Conservation (phyloP, 2,888 invertebrate species). For the Rhamphomyia laevipes region DNA sequence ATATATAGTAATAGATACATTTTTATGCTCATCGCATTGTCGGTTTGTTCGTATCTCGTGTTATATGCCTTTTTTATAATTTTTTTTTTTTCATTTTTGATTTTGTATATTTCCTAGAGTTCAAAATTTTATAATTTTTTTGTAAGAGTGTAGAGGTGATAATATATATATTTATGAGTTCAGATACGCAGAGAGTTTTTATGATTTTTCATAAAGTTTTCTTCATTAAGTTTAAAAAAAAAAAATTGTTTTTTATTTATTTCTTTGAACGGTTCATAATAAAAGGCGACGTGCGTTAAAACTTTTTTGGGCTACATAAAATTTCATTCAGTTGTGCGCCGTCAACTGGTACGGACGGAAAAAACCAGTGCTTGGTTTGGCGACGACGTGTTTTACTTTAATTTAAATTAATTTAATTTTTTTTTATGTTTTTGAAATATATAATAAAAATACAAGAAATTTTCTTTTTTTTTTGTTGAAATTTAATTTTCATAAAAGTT, state of each 20-base stretch:
- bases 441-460: slow-evolving; percentile 1
- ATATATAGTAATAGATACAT: too few species aligned
- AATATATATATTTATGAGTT: too few species aligned
- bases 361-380: slow-evolving; percentile 11
- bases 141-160: too few species aligned
- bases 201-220: slow-evolving; percentile 9
- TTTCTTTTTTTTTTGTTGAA: too few species aligned
- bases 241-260: slow-evolving; percentile 12
- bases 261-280: slow-evolving; percentile 13
- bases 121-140: too few species aligned
- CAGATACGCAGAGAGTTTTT: too few species aligned
- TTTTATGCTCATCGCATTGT: too few species aligned
- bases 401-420: neutral
- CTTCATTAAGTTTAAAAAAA: slow-evolving; percentile 8
- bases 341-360: slow-evolving; percentile 36
- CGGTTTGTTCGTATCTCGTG: too few species aligned
- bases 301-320: slow-evolving; percentile 9
- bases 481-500: too few species aligned
- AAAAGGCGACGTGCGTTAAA: neutral
- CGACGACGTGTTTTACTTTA: neutral
- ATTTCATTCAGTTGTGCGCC: slow-evolving; percentile 38
- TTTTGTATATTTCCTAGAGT: too few species aligned
- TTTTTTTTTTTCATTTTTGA: too few species aligned
- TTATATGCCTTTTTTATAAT: too few species aligned
- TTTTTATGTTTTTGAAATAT: neutral